phyloP scores from a whole-genome alignment of 2,888 invertebrate genomes.

The Oligia latruncula region DNA sequence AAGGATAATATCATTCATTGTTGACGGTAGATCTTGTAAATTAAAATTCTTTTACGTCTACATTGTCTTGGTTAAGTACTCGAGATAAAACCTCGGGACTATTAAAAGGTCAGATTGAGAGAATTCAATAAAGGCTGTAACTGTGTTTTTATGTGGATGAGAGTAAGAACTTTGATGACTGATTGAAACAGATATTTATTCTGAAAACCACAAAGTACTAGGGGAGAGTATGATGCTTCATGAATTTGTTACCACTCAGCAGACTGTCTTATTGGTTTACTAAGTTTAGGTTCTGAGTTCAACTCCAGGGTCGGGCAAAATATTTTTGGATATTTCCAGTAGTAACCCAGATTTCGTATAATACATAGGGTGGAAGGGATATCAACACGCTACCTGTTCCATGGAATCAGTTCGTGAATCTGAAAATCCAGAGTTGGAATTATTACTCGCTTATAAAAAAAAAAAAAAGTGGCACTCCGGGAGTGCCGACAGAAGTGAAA shows the following conservation, averaged over 20 bases:
- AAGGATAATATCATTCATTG: slow-evolving; percentile 54
- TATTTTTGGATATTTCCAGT: not conserved
- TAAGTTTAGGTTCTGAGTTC: not conserved
- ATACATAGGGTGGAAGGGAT: not conserved
- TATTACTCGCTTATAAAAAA: no score
- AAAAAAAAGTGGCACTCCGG: no score
- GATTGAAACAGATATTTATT: no score
- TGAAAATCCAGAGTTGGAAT: no score
- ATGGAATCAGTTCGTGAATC: no score
- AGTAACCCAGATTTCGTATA: not conserved
- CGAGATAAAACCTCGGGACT: slow-evolving; percentile 20
- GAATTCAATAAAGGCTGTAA: slow-evolving; percentile 4
- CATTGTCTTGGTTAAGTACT: slow-evolving; percentile 46
- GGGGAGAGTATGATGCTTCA: not conserved
- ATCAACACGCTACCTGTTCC: no score
- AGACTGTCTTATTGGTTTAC: not conserved
- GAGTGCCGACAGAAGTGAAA: no score
- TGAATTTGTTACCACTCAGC: not conserved
- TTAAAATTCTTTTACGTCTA: slow-evolving; percentile 32
- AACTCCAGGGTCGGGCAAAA: no score
- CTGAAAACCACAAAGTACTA: not conserved
- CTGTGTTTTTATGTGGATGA: not conserved
- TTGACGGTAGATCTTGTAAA: slow-evolving; percentile 39
- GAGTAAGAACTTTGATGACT: not conserved
- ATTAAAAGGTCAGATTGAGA: slow-evolving; percentile 24